phyloP scores from a whole-genome alignment of 2,888 invertebrate species.

The Rhaphigaster nebulosa region DNA sequence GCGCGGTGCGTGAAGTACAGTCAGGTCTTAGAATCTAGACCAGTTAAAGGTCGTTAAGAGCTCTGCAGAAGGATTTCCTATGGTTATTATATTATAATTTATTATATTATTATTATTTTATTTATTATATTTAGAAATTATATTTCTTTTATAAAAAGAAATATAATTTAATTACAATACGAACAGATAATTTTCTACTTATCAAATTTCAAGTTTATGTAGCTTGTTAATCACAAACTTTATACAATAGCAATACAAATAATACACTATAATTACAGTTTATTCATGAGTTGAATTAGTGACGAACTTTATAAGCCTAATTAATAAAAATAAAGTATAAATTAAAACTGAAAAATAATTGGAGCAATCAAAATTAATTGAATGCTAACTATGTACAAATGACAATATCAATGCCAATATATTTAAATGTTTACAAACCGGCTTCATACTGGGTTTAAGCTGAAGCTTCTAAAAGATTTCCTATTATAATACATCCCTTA shows the following conservation, averaged over 20 bases:
- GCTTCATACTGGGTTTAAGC: slow-evolving; percentile 51
- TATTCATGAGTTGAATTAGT: background rate
- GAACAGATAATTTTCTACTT: background rate
- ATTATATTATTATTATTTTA: no score
- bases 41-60: no score
- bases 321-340: background rate
- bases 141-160: no score
- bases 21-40: no score
- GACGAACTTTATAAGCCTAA: background rate
- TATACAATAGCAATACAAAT: background rate
- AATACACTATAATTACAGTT: background rate
- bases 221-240: background rate
- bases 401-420: background rate
- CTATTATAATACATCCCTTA: slow-evolving; percentile 48
- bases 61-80: no score
- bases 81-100: no score
- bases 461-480: background rate
- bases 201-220: background rate
- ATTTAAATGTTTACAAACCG: slow-evolving; percentile 21
- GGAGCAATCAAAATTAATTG: background rate
- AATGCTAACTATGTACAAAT: background rate
- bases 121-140: no score
- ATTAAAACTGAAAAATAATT: background rate
- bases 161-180: background rate
- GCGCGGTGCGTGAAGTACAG: no score